Evolutionary conservation across 1,140 invertebrate species (phyloP), one percentile per base, ranked within the genome.

Genomic region (Cryptotermes secundus): DNA sequence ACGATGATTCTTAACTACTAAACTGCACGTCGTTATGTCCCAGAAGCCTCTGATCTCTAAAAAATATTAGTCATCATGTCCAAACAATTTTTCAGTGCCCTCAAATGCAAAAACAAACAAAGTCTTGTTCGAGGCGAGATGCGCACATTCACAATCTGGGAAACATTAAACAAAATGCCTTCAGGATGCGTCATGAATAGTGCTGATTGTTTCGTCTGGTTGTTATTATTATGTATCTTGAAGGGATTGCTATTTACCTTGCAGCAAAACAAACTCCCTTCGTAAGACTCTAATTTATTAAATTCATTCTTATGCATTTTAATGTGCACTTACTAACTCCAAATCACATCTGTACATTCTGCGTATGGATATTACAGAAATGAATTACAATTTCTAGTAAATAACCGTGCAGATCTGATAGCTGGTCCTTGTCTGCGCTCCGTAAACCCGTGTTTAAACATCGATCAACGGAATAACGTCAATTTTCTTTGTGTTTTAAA

Each of bases 381-480:
- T 72, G 31, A 72, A 72, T 72, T 72, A 72, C 6, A 31, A 72
- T 72, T 72, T 72, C n/a, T 31, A 31, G 59, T 72, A 72, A 72
- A 72, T 72, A 31, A 72, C 59, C n/a, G n/a, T 7, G 10, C 59
- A 26, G n/a, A 72, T 72, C 59, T 72, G 59, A 72, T 72, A 72
- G 59, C 59, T 72, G 31, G n/a, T 72, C n/a, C 59, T 72, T 72
- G 59, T 72, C 26, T 72, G 26, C 26, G 10, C n/a, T 26, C 59
- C 14, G 6, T 24, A 24, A 59, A 59, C 53, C 53, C 9, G n/a
- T 72, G 59, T 72, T 72, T 72, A 72, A 72, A 72, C 59, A 72
- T 72, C 59, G 59, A 72, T 72, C 59, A 72, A 72, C 59, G 3
- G n/a, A n/a, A 72, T 72, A 72, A 72, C 59, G 59, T n/a, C 59